Evolutionary conservation across 2,888 invertebrate species (phyloP).

Genomic region (Papilio gigon): DNA sequence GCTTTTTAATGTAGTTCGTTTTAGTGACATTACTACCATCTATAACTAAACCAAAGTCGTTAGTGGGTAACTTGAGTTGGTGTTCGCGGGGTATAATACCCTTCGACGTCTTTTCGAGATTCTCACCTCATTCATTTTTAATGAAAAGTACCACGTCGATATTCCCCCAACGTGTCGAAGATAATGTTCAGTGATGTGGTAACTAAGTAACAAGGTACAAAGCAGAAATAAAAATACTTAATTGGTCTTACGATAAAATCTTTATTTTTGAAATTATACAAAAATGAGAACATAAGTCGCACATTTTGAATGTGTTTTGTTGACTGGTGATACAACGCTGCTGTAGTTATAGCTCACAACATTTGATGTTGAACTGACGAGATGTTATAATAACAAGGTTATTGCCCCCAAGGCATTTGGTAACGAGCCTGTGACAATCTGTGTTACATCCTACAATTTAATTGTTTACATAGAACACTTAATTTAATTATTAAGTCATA

Average conservation of each 20-base stretch:
- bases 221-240: slow-evolving; percentile 5
- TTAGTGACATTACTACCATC: too few relatives aligned
- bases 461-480: background rate
- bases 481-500: slow-evolving; percentile 14
- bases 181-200: too few relatives aligned
- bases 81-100: too few relatives aligned
- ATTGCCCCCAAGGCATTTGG: slow-evolving; percentile 6
- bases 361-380: slow-evolving; percentile 11
- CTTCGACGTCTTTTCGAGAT: too few relatives aligned
- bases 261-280: slow-evolving; percentile 44
- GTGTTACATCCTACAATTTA: background rate
- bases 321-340: slow-evolving; percentile 33
- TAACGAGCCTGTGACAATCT: slow-evolving; percentile 5
- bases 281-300: slow-evolving; percentile 45
- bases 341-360: background rate
- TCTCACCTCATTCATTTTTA: too few relatives aligned
- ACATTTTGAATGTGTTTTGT: slow-evolving; percentile 38
- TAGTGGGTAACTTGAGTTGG: too few relatives aligned
- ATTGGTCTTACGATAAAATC: slow-evolving; percentile 39
- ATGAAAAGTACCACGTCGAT: too few relatives aligned
- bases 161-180: too few relatives aligned
- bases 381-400: background rate
- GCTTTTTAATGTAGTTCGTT: too few relatives aligned
- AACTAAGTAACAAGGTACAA: too few relatives aligned
- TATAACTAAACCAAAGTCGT: too few relatives aligned